These are phyloP conservation scores for Aleadryas rufinucha DNA, from an alignment of 2,113 vertebrate genomes.

Conservation along the genomic window DNA sequence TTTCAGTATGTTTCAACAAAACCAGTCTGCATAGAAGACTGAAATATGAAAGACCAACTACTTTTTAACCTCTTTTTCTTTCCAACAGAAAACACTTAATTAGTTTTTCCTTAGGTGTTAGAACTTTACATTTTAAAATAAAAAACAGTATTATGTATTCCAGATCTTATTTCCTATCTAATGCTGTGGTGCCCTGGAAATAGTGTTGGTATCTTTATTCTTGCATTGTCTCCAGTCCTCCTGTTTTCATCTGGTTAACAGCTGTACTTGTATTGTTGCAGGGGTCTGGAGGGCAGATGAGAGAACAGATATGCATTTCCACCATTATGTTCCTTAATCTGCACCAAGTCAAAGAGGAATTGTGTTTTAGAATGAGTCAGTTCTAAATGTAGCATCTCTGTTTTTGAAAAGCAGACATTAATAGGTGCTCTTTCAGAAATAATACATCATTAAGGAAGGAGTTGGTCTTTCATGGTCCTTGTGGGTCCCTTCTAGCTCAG, in stretches of 20 bases:
- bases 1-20: constrained; percentile 74
- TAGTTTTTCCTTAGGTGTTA: neutral
- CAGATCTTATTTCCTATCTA: neutral
- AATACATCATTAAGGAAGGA: neutral
- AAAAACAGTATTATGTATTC: neutral
- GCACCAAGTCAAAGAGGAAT: constrained; percentile 44
- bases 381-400: neutral
- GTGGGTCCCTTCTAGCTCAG: neutral
- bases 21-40: neutral
- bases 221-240: constrained; percentile 6
- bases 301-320: neutral
- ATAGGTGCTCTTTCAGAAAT: constrained; percentile 22
- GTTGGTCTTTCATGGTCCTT: neutral
- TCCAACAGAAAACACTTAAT: neutral
- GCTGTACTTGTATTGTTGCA: constrained; percentile 48
- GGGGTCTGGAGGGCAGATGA: neutral
- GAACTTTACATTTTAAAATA: constrained; percentile 18
- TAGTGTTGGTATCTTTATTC: constrained; percentile 45
- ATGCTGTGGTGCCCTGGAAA: neutral
- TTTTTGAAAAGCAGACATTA: constrained; percentile 11
- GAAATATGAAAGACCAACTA: constrained; percentile 10
- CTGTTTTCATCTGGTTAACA: constrained; percentile 59
- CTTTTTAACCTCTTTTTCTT: constrained; percentile 27
- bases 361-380: neutral
- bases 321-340: constrained; percentile 19